Percentiles rank a stretch among this genome's conserved stretches.
Conservation (phyloP, 2,113 vertebrate species). For the Clarias batrachus region DNA sequence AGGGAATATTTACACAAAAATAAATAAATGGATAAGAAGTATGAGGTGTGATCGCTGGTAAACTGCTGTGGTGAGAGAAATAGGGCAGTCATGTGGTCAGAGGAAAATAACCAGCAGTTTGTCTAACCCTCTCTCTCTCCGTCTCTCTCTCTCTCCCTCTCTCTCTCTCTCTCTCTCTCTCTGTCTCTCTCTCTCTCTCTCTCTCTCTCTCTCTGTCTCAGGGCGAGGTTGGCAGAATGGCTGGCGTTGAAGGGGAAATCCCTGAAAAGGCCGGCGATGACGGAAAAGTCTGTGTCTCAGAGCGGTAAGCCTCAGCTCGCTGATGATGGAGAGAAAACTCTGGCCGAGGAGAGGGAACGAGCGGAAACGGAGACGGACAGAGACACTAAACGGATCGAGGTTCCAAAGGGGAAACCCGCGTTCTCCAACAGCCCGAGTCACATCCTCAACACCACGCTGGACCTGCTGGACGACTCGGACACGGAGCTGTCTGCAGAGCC, state of each 20-base stretch:
- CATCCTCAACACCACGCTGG: constrained; percentile 65
- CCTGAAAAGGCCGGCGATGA: constrained; percentile 74
- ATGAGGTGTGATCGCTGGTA: too few species aligned
- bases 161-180: not conserved
- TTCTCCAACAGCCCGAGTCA: constrained; percentile 38
- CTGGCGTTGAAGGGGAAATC: constrained; percentile 76
- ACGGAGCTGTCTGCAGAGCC: constrained; percentile 55
- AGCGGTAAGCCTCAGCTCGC: constrained; percentile 43
- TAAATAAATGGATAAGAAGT: too few species aligned
- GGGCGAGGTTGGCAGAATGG: constrained; percentile 80
- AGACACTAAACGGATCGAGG: not conserved
- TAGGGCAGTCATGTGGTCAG: not conserved
- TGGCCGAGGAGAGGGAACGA: not conserved
- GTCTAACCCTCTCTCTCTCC: not conserved
- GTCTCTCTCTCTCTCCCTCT: not conserved
- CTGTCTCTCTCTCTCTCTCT: not conserved
- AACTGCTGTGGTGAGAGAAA: not conserved
- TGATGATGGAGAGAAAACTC: constrained; percentile 11
- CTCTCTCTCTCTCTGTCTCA: constrained; percentile 48
- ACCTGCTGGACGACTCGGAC: constrained; percentile 64
- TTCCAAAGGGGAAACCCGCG: not conserved
- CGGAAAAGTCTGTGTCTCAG: constrained; percentile 2
- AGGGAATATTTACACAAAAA: too few species aligned
- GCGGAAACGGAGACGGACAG: not conserved
- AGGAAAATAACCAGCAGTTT: not conserved